Evolutionary conservation across 2,888 invertebrate species (phyloP), one percentile per base, ranked within the genome.

Genomic region (Rhimphoctona megacephalus): DNA sequence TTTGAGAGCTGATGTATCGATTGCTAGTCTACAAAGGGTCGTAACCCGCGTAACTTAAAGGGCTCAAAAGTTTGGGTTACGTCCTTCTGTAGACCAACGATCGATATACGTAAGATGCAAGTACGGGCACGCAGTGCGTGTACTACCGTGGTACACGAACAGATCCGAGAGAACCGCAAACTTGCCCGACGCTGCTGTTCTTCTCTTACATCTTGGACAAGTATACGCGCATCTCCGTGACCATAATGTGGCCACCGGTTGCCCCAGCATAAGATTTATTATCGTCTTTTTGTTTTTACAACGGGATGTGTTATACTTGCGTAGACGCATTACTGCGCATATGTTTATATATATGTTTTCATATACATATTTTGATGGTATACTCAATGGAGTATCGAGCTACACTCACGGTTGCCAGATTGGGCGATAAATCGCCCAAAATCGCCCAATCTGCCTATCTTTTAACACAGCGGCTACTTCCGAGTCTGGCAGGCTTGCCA

Each of bases 251-350:
- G 39, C 78, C 77, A 78, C 76, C 69, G 84, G 80, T 67, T 79
- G 46, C 64, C 64, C 52, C 14, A 64, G 61, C 39, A 25, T 67
- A 73, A 86, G 77, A 86, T 86, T 86, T 86, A 86, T 86, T 69
- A 72, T 83, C 82, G 74, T 82, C 77, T 70, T 81, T 83, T 81
- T 83, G 77, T 83, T 86, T 83, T 83, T 83, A 80, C 83, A 86
- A 86, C 83, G 83, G 80, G 67, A 83, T 76, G 83, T 69, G 72
- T 73, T 77, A 78, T 69, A 57, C 82, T 52, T 46, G 36, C 67
- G 43, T 52, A 25, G 39, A 72, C 46, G 11, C 52, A 74, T 78
- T 7, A 36, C n/a, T 79, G 66, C 49, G 74, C 66, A 77, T 39
- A 57, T 43, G 64, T 67, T 8, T 69, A 39, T 46, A 33, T 30